Base-by-base conservation (phyloP, 2,113 vertebrate species). In the Hypomesus transpacificus region DNA sequence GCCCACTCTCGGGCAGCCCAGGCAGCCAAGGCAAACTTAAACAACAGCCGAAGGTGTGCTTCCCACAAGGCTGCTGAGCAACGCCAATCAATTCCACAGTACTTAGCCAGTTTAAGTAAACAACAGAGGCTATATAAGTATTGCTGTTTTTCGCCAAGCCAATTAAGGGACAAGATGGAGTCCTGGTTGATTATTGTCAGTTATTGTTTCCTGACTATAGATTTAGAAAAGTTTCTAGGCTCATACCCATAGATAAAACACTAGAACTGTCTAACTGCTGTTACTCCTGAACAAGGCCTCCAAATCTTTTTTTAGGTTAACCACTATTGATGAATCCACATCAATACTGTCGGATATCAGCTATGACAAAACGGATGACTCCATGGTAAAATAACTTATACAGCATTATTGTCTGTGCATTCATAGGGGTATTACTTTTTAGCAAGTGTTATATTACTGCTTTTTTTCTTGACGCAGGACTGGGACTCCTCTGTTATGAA, bases 271-370 rank as follows among this genome's bases (percentile, higher is more conserved):
- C 39, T 11, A 39, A 5, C 3, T 24, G 9, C 21, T 61, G 59
- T 16, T 61, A 46, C 39, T 7, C 59, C 16, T 61, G 17, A 61
- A 3, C 22, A 61, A 63, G 61, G 9, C 0, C 5, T n/a, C 39
- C n/a, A 4, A 9, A 3, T 6, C 63, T 20, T 46, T 14, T 75
- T 82, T 52, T 80, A 98, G 96, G 82, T 87, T 98, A 79, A 94
- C 90, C 78, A 95, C 90, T 71, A 96, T 98, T 76, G 94, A 97
- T 78, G 96, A 98, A 91, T 97, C 96, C n/a, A 91, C 90, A 72
- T 96, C 96, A 71, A 89, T 95, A 87, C 87, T 98, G 85, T 97
- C 96, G 31, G 96, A 97, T 89, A 98, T 98, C 91, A 98, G 96
- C 92, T 98, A 94, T 87, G 96, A 98, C 90, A 95, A 96, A 89